Evolutionary conservation across 2,113 vertebrate species (phyloP), one percentile per base, ranked within the genome.

Genomic region (Oncorhynchus mykiss): DNA sequence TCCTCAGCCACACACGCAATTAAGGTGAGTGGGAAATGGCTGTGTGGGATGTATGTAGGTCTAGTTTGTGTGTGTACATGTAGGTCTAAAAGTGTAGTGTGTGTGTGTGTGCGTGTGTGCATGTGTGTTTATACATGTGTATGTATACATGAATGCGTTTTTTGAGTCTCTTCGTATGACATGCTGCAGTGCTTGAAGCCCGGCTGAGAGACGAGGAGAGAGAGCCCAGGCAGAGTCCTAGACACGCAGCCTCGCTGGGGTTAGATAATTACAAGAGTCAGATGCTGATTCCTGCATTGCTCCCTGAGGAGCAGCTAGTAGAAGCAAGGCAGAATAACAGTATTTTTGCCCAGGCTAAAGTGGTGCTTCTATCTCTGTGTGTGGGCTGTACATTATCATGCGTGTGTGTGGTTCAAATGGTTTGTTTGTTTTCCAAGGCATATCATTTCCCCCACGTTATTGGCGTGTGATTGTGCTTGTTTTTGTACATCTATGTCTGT

Each of bases 201-300:
- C 31, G 49, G 16, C 71, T 29, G 48, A 72, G 49, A 60, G 27
- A 54, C 25, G 2, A n/a, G 9, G 31, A 45, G 27, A 34, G 73
- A 82, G 77, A 82, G 75, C 82, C 59, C 73, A 78, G 39, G 39
- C 39, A 45, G 39, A 45, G 39, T 45, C 39, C 39, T 67, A 79
- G 85, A 80, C 70, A 87, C 71, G 80, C 83, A 75, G 75, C 75
- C 84, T 81, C 73, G 72, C 71, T 84, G 77, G 51, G 57, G 24
- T 59, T 78, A 71, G 82, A 82, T 91, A 90, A 90, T 92, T 89
- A 70, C 72, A 70, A 60, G 64, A 90, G 85, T 85, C 84, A 86
- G 89, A 89, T 81, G 80, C 84, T 86, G 83, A 89, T 85, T 91
- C 86, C 70, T 84, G 22, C 74, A 48, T 31, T 54, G 75, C 84